Percentiles rank a stretch among this genome's conserved stretches.
These are phyloP conservation scores for Hermetia illucens DNA, from an alignment of 1,140 invertebrate genomes.

Conservation along the genomic window DNA sequence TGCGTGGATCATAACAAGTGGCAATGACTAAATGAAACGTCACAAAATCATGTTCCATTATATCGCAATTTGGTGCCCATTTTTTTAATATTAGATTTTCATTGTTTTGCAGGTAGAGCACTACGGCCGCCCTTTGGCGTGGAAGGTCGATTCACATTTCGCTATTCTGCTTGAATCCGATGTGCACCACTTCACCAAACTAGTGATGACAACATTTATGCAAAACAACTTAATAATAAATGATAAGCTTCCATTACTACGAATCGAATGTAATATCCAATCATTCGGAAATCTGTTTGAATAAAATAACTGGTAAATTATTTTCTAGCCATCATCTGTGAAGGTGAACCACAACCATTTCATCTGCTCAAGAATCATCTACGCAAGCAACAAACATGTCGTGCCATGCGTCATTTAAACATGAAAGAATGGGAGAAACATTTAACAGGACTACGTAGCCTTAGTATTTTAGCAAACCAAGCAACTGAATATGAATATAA, in stretches of 20 bases:
- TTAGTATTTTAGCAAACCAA: conserved; percentile 23
- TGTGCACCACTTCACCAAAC: conserved; percentile 42
- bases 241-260: conserved; percentile 43
- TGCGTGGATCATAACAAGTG: no score
- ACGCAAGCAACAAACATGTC: conserved; percentile 15
- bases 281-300: not conserved
- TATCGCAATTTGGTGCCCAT: no score
- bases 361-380: conserved; percentile 22
- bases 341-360: conserved; percentile 35
- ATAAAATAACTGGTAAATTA: conserved; percentile 1
- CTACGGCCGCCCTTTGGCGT: conserved; percentile 46
- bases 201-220: conserved; percentile 40
- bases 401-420: conserved; percentile 8
- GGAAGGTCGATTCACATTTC: conserved; percentile 44
- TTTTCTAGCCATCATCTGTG: conserved; percentile 37
- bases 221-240: conserved; percentile 44
- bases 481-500: conserved; percentile 24
- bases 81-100: no score
- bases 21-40: no score
- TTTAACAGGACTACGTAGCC: conserved; percentile 18
- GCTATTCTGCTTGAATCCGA: conserved; percentile 47
- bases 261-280: conserved; percentile 46
- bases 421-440: conserved; percentile 23
- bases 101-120: conserved; percentile 40
- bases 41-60: no score